Conservation (phyloP, 2,797 vertebrate genomes). For the Pterois miles region DNA sequence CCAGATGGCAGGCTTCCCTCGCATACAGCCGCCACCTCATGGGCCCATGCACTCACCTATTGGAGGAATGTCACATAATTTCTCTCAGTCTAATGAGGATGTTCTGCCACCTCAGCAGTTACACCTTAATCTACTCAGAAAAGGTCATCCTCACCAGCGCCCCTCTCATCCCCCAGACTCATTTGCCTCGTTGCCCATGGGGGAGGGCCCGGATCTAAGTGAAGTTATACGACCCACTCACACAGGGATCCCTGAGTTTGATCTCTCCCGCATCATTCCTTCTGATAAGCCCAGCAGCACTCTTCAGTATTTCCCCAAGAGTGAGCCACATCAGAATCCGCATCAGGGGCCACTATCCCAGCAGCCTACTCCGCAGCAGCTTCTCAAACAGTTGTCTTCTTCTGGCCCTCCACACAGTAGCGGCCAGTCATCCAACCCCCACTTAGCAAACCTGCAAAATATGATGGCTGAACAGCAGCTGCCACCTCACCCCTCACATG, state of each 20-base stretch:
- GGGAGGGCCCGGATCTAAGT: constrained; percentile 92
- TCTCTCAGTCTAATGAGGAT: constrained; percentile 85
- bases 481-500: constrained; percentile 77
- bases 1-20: constrained; percentile 88
- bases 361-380: constrained; percentile 87
- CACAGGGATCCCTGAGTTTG: constrained; percentile 96
- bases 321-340: constrained; percentile 75
- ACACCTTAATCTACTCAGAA: constrained; percentile 84
- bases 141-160: constrained; percentile 87
- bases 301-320: constrained; percentile 98
- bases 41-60: constrained; percentile 87
- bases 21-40: constrained; percentile 88
- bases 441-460: constrained; percentile 93
- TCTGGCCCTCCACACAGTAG: constrained; percentile 83
- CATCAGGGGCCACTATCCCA: constrained; percentile 81
- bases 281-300: constrained; percentile 99
- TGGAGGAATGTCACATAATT: constrained; percentile 88
- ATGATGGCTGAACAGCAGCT: constrained; percentile 97
- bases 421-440: constrained; percentile 88
- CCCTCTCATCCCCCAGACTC: constrained; percentile 82
- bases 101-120: constrained; percentile 85
- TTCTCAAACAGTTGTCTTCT: constrained; percentile 91
- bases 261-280: constrained; percentile 98
- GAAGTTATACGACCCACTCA: constrained; percentile 95
- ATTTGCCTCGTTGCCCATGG: constrained; percentile 86